These are phyloP conservation scores for Troides aeacus DNA, from an alignment of 2,888 invertebrate species.

Conservation along the genomic window DNA sequence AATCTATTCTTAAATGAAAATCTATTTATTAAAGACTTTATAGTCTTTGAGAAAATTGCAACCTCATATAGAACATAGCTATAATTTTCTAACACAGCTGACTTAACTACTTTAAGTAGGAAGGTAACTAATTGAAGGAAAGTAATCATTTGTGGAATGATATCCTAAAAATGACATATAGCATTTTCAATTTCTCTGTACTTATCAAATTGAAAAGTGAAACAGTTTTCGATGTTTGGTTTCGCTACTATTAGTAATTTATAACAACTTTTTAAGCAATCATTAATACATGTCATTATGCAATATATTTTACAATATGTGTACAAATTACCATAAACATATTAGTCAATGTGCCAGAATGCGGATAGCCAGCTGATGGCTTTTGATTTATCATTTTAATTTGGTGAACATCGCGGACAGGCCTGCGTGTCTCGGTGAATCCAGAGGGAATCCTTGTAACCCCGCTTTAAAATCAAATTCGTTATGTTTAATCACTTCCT, in stretches of 20 bases:
- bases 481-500: constrained; percentile 61
- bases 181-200: too few species aligned
- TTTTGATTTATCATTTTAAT: constrained; percentile 79
- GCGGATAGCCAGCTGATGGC: constrained; percentile 49
- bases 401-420: constrained; percentile 68
- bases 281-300: neutral
- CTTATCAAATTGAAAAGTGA: too few species aligned
- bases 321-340: constrained; percentile 5
- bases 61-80: too few species aligned
- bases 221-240: neutral
- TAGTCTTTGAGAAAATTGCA: too few species aligned
- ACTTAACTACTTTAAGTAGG: too few species aligned
- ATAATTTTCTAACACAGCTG: too few species aligned
- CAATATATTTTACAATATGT: neutral
- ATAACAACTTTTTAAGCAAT: neutral
- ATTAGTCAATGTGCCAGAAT: constrained; percentile 14
- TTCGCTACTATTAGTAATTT: neutral
- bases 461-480: constrained; percentile 63
- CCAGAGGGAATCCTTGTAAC: constrained; percentile 52
- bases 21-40: too few species aligned
- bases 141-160: too few species aligned
- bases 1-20: too few species aligned
- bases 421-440: constrained; percentile 54
- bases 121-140: too few species aligned
- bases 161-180: too few species aligned